A percentile compares a stretch with the other conserved stretches of the same genome.
Conservation (phyloP, 2,797 vertebrate species). For the Danio kyathit region DNA sequence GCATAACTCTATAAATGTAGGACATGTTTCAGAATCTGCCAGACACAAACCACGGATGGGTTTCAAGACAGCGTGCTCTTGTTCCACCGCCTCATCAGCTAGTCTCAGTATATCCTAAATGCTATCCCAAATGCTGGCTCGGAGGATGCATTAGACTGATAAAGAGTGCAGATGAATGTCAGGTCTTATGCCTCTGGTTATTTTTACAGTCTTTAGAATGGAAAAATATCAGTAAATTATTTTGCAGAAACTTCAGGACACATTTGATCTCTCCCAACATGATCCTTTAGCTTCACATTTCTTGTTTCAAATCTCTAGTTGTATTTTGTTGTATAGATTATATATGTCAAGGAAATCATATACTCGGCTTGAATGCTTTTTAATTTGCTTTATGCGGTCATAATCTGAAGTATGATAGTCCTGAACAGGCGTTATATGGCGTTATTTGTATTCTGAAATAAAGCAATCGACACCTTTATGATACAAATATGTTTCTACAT, state of each 20-base stretch:
- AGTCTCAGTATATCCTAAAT: background rate
- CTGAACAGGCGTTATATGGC: slow-evolving; percentile 11
- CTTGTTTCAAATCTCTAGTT: slow-evolving; percentile 36
- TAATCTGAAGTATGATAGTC: slow-evolving; percentile 15
- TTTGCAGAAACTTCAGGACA: slow-evolving; percentile 5
- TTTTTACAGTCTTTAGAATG: background rate
- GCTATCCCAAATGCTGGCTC: background rate
- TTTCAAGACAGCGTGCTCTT: background rate
- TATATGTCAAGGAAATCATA: slow-evolving; percentile 26
- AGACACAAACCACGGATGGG: slow-evolving; percentile 18
- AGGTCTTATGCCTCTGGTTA: slow-evolving; percentile 19
- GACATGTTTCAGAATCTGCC: slow-evolving; percentile 54
- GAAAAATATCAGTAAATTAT: background rate
- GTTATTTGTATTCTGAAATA: slow-evolving; percentile 1
- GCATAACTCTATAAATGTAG: background rate
- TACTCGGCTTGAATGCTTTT: slow-evolving; percentile 25
- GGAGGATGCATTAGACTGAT: slow-evolving; percentile 24
- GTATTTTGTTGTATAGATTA: slow-evolving; percentile 38
- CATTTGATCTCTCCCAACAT: background rate
- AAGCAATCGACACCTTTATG: background rate
- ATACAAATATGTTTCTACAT: slow-evolving; percentile 6
- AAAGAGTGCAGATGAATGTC: slow-evolving; percentile 11
- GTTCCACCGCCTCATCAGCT: background rate
- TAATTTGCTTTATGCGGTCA: background rate
- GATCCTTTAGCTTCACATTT: background rate